Evolutionary conservation across 2,113 vertebrate species (phyloP).

Genomic region (Cynocephalus volans): DNA sequence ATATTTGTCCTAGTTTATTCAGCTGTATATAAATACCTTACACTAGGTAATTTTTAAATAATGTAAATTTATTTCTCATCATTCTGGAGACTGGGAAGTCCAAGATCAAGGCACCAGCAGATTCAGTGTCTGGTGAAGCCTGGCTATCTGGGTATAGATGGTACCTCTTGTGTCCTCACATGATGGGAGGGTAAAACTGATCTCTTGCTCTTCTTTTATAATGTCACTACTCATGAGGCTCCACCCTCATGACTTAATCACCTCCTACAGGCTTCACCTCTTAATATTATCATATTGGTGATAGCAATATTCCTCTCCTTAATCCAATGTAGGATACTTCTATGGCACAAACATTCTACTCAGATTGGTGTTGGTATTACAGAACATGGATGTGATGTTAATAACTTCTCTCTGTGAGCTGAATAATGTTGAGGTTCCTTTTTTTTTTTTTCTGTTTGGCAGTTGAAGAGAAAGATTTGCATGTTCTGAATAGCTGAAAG

Average conservation of each 20-base stretch:
- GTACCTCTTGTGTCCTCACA: background rate
- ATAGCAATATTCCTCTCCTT: background rate
- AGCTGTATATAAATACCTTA: background rate
- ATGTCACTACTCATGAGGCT: background rate
- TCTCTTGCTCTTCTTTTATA: background rate
- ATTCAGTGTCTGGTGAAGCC: background rate
- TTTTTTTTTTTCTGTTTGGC: background rate
- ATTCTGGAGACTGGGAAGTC: background rate
- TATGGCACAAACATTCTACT: background rate
- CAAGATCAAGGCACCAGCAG: background rate
- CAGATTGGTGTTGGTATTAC: background rate
- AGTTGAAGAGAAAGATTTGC: background rate
- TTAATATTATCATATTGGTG: background rate
- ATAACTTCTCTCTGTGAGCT: background rate
- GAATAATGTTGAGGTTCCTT: background rate
- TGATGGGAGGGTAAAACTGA: too few relatives aligned
- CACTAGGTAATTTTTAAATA: background rate
- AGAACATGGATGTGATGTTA: background rate
- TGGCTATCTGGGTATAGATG: background rate
- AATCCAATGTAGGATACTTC: background rate
- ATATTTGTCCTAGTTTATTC: background rate
- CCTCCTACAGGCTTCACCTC: background rate
- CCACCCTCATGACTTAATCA: background rate
- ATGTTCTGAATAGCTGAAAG: background rate
- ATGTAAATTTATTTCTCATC: background rate